These are phyloP conservation scores for Pampus argenteus DNA, from an alignment of 2,797 vertebrate species.

Conservation along the genomic window DNA sequence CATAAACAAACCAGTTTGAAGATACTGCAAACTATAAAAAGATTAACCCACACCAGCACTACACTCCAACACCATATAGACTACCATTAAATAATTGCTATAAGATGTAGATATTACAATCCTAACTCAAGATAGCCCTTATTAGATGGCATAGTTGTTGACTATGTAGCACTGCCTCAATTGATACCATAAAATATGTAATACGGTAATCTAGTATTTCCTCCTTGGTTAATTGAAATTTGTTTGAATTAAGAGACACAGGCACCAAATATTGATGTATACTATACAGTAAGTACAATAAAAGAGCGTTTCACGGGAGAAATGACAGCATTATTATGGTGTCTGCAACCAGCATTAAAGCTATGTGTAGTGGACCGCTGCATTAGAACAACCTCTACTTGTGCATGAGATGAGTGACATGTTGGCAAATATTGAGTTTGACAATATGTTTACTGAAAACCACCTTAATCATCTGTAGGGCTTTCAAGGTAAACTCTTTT, in stretches of 20 bases:
- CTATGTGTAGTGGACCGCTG: conserved; percentile 8
- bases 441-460: conserved; percentile 14
- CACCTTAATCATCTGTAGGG: conserved; percentile 80
- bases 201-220: conserved; percentile 6
- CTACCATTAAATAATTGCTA: conserved; percentile 13
- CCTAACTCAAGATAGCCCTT: conserved; percentile 13
- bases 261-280: background rate
- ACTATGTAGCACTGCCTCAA: background rate
- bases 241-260: background rate
- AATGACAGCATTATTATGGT: conserved; percentile 6
- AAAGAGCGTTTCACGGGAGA: conserved; percentile 26
- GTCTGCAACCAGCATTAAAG: conserved; percentile 11
- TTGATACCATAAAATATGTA: conserved; percentile 8
- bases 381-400: conserved; percentile 12
- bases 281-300: conserved; percentile 4
- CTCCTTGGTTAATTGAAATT: conserved; percentile 1
- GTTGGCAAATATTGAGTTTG: conserved; percentile 27
- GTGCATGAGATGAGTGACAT: conserved; percentile 15
- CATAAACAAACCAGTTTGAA: conserved; percentile 43
- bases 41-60: conserved; percentile 24
- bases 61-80: conserved; percentile 14
- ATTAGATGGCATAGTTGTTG: conserved; percentile 19
- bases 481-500: conserved; percentile 92
- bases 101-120: conserved; percentile 20
- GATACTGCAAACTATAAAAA: conserved; percentile 41